Percentiles rank a stretch among this genome's conserved stretches.
These are phyloP conservation scores for Trinectes maculatus DNA, from an alignment of 2,113 vertebrate species.

Conservation along the genomic window DNA sequence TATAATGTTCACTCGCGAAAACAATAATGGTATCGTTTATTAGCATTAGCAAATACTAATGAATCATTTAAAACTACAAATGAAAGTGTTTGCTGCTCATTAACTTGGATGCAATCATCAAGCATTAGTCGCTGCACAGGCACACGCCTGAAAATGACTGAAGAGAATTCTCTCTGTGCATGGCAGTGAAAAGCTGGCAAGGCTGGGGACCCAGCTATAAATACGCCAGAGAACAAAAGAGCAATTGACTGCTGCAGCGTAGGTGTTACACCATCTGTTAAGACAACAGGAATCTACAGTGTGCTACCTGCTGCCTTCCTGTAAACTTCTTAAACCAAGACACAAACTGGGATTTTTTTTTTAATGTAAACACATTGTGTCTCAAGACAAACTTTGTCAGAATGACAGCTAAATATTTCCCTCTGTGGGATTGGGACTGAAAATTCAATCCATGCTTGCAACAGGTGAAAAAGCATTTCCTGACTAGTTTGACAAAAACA, in stretches of 20 bases:
- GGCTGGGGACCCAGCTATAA: conserved; percentile 65
- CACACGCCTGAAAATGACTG: conserved; percentile 40
- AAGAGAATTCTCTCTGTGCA: conserved; percentile 41
- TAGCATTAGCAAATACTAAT: not conserved
- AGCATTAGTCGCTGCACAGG: conserved; percentile 3
- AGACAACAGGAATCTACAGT: conserved; percentile 56
- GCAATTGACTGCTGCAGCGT: conserved; percentile 74
- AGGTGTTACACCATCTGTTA: conserved; percentile 78
- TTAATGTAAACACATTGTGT: conserved; percentile 1
- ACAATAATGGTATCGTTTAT: not conserved
- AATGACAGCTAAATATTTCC: not conserved
- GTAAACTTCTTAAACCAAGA: conserved; percentile 8
- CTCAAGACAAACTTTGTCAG: not conserved
- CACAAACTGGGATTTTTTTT: conserved; percentile 24
- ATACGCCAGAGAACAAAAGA: conserved; percentile 77
- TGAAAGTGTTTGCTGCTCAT: conserved; percentile 15
- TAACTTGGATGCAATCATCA: conserved; percentile 19
- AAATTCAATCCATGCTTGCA: not conserved
- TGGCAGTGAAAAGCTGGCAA: conserved; percentile 48
- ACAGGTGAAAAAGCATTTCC: not conserved
- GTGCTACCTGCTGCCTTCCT: conserved; percentile 5
- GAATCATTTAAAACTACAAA: not conserved
- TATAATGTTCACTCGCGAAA: not conserved
- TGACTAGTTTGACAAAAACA: too few species aligned
- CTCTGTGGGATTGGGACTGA: not conserved